Evolutionary conservation across 2,113 vertebrate species (phyloP).

Genomic region (Tychaedon coryphoeus): DNA sequence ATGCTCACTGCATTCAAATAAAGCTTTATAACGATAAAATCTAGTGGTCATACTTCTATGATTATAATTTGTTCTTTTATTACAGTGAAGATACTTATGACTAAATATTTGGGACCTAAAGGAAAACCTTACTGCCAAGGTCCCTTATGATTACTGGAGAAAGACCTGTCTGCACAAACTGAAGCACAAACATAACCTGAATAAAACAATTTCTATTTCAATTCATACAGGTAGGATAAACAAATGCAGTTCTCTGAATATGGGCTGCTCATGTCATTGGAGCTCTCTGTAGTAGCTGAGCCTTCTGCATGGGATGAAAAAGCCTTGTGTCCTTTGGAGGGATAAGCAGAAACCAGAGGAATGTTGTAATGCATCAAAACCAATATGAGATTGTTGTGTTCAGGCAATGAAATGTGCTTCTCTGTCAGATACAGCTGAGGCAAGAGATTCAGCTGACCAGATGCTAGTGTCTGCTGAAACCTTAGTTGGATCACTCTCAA

Average conservation of each 20-base stretch:
- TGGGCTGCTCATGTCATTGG: fast-evolving
- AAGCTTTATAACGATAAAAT: background rate
- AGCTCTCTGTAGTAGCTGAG: background rate
- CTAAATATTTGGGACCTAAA: background rate
- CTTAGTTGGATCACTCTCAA: background rate
- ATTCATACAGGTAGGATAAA: background rate
- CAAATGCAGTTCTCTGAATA: background rate
- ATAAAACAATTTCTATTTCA: background rate
- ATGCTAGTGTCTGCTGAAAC: background rate
- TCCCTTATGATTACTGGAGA: background rate
- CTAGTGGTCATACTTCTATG: background rate
- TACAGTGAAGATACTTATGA: background rate
- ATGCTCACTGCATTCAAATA: background rate
- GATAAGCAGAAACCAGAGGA: background rate
- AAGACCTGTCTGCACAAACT: background rate
- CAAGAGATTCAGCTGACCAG: background rate
- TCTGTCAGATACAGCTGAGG: background rate
- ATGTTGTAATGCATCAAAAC: background rate
- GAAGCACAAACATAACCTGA: background rate
- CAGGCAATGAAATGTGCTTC: background rate
- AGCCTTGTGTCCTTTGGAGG: background rate
- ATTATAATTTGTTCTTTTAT: background rate
- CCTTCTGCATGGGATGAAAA: background rate
- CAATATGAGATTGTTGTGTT: background rate
- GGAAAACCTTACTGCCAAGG: background rate